Evolutionary conservation across 2,113 vertebrate species (phyloP).

Genomic region (Gadus chalcogrammus): DNA sequence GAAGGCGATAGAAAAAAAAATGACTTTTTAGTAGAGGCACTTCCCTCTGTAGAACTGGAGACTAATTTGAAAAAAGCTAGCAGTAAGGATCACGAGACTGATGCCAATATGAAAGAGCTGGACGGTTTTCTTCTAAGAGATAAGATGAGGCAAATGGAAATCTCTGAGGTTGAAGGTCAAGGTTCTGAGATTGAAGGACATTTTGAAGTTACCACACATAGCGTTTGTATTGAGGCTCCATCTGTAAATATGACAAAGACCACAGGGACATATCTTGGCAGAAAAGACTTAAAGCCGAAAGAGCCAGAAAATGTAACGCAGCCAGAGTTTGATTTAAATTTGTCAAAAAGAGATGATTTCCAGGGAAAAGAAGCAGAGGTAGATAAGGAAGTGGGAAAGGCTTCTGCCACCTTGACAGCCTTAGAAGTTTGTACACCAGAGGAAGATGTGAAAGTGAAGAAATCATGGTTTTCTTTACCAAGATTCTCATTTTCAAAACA

Average conservation of each 20-base stretch:
- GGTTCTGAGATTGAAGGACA: conserved; percentile 4
- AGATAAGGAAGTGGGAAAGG: too few species aligned
- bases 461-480: conserved; percentile 53
- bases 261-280: too few species aligned
- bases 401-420: neutral
- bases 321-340: too few species aligned
- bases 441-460: conserved; percentile 45
- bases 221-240: too few species aligned
- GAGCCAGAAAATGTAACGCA: conserved; percentile 1
- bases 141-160: conserved; percentile 10
- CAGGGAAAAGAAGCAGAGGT: too few species aligned
- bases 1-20: conserved; percentile 10
- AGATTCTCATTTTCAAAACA: conserved; percentile 61
- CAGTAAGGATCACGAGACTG: too few species aligned
- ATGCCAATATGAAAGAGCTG: neutral
- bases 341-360: too few species aligned
- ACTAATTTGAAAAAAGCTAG: conserved; percentile 36
- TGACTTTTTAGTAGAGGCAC: conserved; percentile 20
- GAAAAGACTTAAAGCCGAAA: too few species aligned
- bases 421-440: conserved; percentile 26
- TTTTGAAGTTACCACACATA: too few species aligned
- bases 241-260: too few species aligned
- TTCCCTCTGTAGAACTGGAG: conserved; percentile 22
- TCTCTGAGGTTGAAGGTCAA: conserved; percentile 17
- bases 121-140: conserved; percentile 14